A percentile compares a stretch with the other conserved stretches of the same genome.
phyloP scores from a whole-genome alignment of 1,140 invertebrate genomes.

The Stegodyphus dumicola region DNA sequence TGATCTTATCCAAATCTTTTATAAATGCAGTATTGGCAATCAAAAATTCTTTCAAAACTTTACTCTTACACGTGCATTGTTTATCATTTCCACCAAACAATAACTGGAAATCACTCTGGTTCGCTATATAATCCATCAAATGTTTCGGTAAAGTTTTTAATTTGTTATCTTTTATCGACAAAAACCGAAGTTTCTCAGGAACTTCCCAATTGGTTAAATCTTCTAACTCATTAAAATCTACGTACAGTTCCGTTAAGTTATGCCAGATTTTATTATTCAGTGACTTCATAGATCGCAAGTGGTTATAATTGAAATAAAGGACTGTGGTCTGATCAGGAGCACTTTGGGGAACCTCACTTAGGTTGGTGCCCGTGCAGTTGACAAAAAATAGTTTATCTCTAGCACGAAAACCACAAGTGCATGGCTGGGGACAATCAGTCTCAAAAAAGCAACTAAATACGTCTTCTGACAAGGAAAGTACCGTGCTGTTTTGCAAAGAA shows the following conservation, averaged over 20 bases:
- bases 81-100: constrained; percentile 14
- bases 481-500: neutral
- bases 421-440: constrained; percentile 24
- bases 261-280: constrained; percentile 12
- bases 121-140: constrained; percentile 9
- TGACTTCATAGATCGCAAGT: neutral
- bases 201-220: constrained; percentile 8
- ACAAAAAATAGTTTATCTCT: constrained; percentile 26
- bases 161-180: constrained; percentile 29
- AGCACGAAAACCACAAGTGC: constrained; percentile 33
- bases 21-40: neutral
- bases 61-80: constrained; percentile 23
- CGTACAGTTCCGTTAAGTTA: constrained; percentile 28
- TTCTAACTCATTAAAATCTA: constrained; percentile 11
- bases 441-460: constrained; percentile 27
- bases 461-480: constrained; percentile 15
- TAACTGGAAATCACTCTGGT: constrained; percentile 12
- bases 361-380: constrained; percentile 10
- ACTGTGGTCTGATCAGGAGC: neutral
- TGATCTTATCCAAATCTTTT: constrained; percentile 9
- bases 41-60: constrained; percentile 22
- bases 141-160: neutral
- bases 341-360: neutral
- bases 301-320: constrained; percentile 43
- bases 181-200: constrained; percentile 10